Evolutionary conservation across 2,797 vertebrate genomes (phyloP).

Genomic region (Morus bassanus): DNA sequence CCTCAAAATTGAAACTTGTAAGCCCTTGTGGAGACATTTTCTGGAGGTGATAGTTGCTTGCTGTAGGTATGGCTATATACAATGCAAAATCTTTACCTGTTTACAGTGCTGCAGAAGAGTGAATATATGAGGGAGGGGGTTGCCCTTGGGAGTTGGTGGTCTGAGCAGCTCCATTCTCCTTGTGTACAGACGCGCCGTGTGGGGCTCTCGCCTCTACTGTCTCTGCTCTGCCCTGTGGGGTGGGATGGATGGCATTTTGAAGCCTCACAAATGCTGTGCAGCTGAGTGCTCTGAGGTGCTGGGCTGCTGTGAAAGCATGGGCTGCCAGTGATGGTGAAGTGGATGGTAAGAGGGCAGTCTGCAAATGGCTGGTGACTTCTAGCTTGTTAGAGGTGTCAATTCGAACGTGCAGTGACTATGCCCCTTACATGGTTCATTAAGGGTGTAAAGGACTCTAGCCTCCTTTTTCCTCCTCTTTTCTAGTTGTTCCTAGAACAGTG

Average conservation of each 20-base stretch:
- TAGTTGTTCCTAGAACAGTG: neutral
- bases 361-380: neutral
- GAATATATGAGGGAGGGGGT: neutral
- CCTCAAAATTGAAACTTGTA: neutral
- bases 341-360: neutral
- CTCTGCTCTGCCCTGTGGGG: neutral
- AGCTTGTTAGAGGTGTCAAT: neutral
- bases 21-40: neutral
- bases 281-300: neutral
- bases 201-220: neutral
- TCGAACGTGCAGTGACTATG: neutral
- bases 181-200: neutral
- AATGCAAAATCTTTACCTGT: neutral
- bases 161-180: neutral
- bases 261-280: neutral
- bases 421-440: neutral
- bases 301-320: neutral
- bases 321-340: neutral
- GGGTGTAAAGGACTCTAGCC: neutral
- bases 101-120: neutral
- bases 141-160: neutral
- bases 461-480: neutral
- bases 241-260: neutral
- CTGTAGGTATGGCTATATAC: neutral
- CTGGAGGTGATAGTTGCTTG: neutral